Evolutionary conservation across 2,797 vertebrate genomes (phyloP), one percentile per base, ranked within the genome.

Genomic region (Acrocephalus scirpaceus): DNA sequence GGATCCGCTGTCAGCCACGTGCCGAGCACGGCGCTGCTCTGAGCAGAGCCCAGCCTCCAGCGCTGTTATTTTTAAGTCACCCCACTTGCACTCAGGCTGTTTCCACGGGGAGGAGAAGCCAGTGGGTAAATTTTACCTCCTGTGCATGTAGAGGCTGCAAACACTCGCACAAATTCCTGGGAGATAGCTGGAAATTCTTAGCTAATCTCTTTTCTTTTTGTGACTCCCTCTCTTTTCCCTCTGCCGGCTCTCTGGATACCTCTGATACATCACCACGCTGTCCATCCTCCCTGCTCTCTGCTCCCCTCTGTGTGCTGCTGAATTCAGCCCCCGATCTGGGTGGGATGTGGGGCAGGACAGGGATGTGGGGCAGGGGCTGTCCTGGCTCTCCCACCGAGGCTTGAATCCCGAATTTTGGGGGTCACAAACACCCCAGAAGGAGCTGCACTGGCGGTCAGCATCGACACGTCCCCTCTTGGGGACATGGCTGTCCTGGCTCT

Each of bases 391-490:
- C 12, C 4, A 1, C 57, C 87, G 5, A 40, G 71, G 54, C 36
- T 92, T 7, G 38, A 38, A 30, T 40, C 44, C 61, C 47, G 13
- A 1, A 61, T 50, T 65, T 47, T 2, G 3, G 19, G 5, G 3
- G 3, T 29, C 3, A 1, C 22, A 34, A 30, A 38, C 10, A 29
- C 10, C 40, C 34, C n/a, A 26, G 40, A 11, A 45, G 0, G 0
- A 3, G 27, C 25, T 50, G 11, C 13, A 3, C 4, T 48, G 58
- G 13, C 0, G 1, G 5, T 2, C 29, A 10, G 4, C 2, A 1
- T 3, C 18, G 18, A 23, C 45, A 2, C 0, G 12, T 38, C 3
- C 26, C 38, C 15, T 29, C 27, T 22, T 6, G 26, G 44, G 58
- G 51, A 76, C 67, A 27, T 32, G 71, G 21, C 80, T 38, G 38